phyloP scores from a whole-genome alignment of 2,888 invertebrate species.

The Lasioglossum lativentre region DNA sequence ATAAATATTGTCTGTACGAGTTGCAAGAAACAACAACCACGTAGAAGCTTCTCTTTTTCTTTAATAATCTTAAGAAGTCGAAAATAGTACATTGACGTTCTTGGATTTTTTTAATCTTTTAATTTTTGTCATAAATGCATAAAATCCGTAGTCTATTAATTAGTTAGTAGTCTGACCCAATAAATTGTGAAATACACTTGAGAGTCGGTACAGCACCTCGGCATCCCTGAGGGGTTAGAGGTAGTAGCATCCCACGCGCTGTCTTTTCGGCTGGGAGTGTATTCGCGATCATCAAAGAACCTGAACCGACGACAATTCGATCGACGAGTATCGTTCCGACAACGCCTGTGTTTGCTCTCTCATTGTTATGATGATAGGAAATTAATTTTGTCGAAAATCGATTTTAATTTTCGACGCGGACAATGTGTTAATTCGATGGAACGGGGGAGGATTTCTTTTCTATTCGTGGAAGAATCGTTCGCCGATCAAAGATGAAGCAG shows the following conservation, averaged over 20 bases:
- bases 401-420: conserved; percentile 48
- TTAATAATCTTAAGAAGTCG: too few species aligned
- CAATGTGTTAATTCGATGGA: conserved; percentile 38
- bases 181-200: too few species aligned
- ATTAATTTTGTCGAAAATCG: conserved; percentile 42
- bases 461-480: conserved; percentile 20
- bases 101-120: too few species aligned
- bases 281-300: background rate
- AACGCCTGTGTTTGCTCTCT: conserved; percentile 41
- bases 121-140: too few species aligned
- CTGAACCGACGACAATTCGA: conserved; percentile 51
- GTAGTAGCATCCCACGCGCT: background rate
- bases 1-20: too few species aligned
- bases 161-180: too few species aligned
- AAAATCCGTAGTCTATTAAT: too few species aligned
- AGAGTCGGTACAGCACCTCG: too few species aligned
- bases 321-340: conserved; percentile 37
- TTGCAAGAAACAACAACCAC: too few species aligned
- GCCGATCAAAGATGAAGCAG: conserved; percentile 9
- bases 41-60: too few species aligned
- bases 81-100: too few species aligned
- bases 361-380: conserved; percentile 68
- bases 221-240: too few species aligned
- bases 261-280: background rate
- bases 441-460: background rate